Base-by-base conservation (phyloP, 2,888 invertebrate species). In the Thymelicus sylvestris region DNA sequence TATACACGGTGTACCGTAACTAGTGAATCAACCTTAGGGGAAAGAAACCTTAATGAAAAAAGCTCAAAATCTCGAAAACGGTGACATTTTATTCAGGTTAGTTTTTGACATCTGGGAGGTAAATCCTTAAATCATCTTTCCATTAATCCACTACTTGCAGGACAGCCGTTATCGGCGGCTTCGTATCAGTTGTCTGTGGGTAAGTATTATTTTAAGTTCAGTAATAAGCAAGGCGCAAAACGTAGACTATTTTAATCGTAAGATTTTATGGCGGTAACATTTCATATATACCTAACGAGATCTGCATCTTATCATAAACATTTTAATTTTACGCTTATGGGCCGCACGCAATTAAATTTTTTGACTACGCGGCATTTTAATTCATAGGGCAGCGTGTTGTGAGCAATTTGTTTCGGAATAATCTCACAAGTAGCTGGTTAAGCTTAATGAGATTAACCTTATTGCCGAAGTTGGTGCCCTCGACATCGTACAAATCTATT, bases 361-460 rank as follows among this genome's bases (percentile, higher is more conserved):
- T 19, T 24, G 39, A 44, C 44, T 47, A 50, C 61, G 55, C 31
- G 50, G n/a, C 55, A 69, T 57, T 63, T 68, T 71, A 55, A 71
- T 71, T 71, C 47, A 55, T 52, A 66, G 61, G 71, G 66, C 52
- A 55, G 50, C 66, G 41, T 66, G 60, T 71, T 71, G 24, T 71
- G 47, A 71, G 66, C 71, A 71, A 71, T 71, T 71, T 71, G 62
- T 62, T 62, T 47, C 31, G 24, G 57, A 66, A 71, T 66, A 66
- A 57, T 66, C 71, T 71, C 24, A 15, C 55, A 71, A 66, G 62
- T 71, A 61, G 61, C 48, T 44, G 66, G 65, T 57, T 71, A 71
- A 71, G 66, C 66, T 71, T 71, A 71, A 71, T 66, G 55, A 71
- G 66, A 66, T 71, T 66, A 66, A 71, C 66, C 61, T 71, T 71